Percentiles rank a stretch among this genome's conserved stretches.
phyloP scores from a whole-genome alignment of 1,140 invertebrate species.

The Samia ricini region DNA sequence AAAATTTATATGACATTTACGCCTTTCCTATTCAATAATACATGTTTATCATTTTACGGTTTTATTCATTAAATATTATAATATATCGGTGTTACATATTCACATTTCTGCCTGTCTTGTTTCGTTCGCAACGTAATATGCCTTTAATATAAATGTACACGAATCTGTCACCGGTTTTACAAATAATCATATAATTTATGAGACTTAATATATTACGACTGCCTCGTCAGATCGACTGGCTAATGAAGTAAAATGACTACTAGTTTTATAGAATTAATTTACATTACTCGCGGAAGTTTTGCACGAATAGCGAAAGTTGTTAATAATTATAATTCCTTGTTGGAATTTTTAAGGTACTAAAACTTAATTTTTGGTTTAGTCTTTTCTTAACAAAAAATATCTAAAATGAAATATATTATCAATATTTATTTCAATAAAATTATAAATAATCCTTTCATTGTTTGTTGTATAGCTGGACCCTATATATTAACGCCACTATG shows the following conservation, averaged over 20 bases:
- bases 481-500: no score
- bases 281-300: conserved; percentile 6
- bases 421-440: no score
- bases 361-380: neutral
- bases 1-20: no score
- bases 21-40: no score
- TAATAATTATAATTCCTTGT: neutral
- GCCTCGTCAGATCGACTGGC: neutral
- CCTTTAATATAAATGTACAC: conserved; percentile 1
- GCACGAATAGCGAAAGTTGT: neutral
- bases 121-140: neutral
- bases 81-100: neutral
- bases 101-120: neutral
- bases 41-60: no score
- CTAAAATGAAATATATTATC: no score
- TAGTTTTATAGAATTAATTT: conserved; percentile 8
- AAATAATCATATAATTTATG: conserved; percentile 5
- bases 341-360: neutral
- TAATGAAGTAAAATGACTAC: conserved; percentile 7
- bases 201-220: neutral
- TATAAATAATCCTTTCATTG: no score
- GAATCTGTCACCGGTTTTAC: conserved; percentile 1
- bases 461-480: no score
- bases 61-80: neutral
- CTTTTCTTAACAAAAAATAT: neutral